phyloP scores from a whole-genome alignment of 2,113 vertebrate species.

The Amphiprion percula region DNA sequence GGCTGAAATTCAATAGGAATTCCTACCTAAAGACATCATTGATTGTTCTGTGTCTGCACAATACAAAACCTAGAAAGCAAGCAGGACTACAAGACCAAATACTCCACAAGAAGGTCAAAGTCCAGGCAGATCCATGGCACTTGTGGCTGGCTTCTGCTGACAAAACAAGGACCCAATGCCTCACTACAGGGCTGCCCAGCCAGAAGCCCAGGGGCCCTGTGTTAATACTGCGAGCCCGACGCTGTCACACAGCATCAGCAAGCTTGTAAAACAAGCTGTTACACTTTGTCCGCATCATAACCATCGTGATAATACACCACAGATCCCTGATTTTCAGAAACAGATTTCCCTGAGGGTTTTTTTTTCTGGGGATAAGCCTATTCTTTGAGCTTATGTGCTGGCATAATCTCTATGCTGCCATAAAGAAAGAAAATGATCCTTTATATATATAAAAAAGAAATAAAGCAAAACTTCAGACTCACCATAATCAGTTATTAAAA shows the following conservation, averaged over 20 bases:
- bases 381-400: constrained; percentile 41
- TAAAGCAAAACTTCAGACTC: constrained; percentile 19
- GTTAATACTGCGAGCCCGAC: constrained; percentile 38
- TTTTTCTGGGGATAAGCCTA: constrained; percentile 23
- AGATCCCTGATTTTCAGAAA: constrained; percentile 62
- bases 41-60: constrained; percentile 28
- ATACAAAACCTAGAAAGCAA: constrained; percentile 20
- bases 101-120: constrained; percentile 60
- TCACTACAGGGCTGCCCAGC: constrained; percentile 56
- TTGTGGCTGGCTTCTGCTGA: constrained; percentile 35
- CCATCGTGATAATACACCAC: constrained; percentile 58
- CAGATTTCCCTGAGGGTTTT: constrained; percentile 36
- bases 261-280: constrained; percentile 74
- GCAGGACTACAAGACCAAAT: constrained; percentile 43
- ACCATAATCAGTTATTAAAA: constrained; percentile 68
- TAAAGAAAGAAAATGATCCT: constrained; percentile 50
- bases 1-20: no score
- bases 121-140: constrained; percentile 53
- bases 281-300: constrained; percentile 76
- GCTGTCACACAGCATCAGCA: constrained; percentile 49
- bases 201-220: constrained; percentile 46
- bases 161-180: constrained; percentile 41
- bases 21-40: no score
- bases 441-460: not conserved
- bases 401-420: constrained; percentile 49